These are phyloP conservation scores for Latrodectus elegans DNA, from an alignment of 2,888 invertebrate genomes.

Conservation along the genomic window DNA sequence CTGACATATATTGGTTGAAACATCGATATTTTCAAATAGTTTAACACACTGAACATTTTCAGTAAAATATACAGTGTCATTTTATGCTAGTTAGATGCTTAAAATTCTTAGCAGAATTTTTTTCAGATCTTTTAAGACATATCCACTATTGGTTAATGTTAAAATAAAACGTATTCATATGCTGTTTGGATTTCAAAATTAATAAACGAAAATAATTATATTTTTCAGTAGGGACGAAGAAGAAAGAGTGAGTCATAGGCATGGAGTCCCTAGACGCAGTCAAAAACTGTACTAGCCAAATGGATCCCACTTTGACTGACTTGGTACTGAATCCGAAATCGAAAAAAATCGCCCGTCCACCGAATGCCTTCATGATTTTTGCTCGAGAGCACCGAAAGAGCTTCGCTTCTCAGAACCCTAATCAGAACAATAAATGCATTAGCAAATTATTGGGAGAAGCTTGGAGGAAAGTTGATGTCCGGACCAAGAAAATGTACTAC, in stretches of 20 bases:
- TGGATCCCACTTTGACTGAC: constrained; percentile 10
- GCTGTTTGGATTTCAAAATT: too few species aligned
- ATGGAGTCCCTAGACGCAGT: not conserved
- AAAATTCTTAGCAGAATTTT: too few species aligned
- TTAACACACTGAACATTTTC: too few species aligned
- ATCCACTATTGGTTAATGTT: too few species aligned
- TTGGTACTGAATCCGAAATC: constrained; percentile 28
- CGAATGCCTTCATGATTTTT: constrained; percentile 60
- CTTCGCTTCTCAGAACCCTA: constrained; percentile 29
- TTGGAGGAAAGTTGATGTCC: constrained; percentile 9
- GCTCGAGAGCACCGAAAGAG: constrained; percentile 38
- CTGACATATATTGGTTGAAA: too few species aligned
- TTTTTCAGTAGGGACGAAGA: too few species aligned
- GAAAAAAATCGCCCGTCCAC: constrained; percentile 38
- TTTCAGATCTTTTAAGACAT: too few species aligned
- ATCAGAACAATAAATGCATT: constrained; percentile 34
- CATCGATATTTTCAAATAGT: too few species aligned
- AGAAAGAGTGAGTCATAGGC: not conserved
- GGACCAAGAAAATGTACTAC: constrained; percentile 22
- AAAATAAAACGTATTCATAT: too few species aligned
- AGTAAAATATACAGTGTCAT: too few species aligned
- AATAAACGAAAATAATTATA: too few species aligned
- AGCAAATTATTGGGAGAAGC: constrained; percentile 40
- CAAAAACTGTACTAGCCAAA: not conserved
- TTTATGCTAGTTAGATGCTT: too few species aligned